A percentile compares a stretch with the other conserved stretches of the same genome.
Conservation (phyloP, 2,888 invertebrate genomes). For the Xylota sylvarum region DNA sequence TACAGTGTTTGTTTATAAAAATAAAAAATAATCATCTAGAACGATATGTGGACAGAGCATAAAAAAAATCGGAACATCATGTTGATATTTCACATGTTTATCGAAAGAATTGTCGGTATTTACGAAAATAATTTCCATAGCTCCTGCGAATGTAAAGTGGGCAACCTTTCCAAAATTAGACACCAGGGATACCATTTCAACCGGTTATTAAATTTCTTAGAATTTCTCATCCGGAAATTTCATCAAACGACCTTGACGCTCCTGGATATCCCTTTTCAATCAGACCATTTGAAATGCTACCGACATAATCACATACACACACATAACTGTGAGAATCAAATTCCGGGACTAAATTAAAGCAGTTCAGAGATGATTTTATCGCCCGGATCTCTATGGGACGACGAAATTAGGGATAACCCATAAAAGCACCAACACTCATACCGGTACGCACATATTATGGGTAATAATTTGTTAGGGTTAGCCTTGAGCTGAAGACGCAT, state of each 20-base stretch:
- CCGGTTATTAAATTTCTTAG: not conserved
- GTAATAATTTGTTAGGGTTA: slow-evolving; percentile 4
- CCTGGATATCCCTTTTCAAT: slow-evolving; percentile 1
- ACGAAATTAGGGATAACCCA: slow-evolving; percentile 16
- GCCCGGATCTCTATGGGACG: not conserved
- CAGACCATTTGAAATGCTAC: not conserved
- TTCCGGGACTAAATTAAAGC: slow-evolving; percentile 19
- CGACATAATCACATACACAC: not conserved
- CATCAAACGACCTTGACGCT: not conserved
- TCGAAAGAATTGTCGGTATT: too few species aligned
- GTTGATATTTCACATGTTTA: too few species aligned
- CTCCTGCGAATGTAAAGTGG: not conserved
- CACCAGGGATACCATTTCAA: not conserved
- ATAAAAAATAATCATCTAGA: too few species aligned
- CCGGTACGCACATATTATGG: too few species aligned
- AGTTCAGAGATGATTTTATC: slow-evolving; percentile 23
- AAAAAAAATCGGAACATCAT: too few species aligned
- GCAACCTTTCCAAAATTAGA: not conserved
- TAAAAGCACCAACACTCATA: not conserved
- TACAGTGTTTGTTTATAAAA: too few species aligned
- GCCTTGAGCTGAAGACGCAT: not conserved
- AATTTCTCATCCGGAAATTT: not conserved
- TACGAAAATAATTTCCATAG: not conserved
- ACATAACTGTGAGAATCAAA: slow-evolving; percentile 13
- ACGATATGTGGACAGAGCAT: too few species aligned